These are phyloP conservation scores for Aphelocoma californica DNA, from an alignment of 2,797 vertebrate species.

Conservation along the genomic window DNA sequence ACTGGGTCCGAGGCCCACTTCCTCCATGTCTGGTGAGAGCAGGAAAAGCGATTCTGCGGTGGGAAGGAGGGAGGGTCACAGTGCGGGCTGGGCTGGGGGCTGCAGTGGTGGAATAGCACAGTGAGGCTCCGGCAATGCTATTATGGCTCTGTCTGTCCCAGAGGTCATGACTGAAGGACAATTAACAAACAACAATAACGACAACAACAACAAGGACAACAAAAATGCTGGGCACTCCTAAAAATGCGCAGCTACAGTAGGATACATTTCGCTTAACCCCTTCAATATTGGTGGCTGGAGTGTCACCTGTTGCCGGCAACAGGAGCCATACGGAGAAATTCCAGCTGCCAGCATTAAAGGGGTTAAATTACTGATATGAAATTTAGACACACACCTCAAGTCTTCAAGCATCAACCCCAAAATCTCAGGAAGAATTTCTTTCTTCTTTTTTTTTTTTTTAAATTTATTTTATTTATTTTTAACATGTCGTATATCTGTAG, in stretches of 20 bases:
- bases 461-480: constrained; percentile 41
- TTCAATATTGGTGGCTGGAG: neutral
- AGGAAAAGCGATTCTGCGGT: neutral
- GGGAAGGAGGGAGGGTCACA: neutral
- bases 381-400: constrained; percentile 58
- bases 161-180: constrained; percentile 52
- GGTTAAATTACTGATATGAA: constrained; percentile 14
- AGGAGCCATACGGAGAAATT: constrained; percentile 17
- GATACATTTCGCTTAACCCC: constrained; percentile 34
- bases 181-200: constrained; percentile 24
- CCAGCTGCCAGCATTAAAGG: constrained; percentile 40
- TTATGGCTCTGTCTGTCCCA: constrained; percentile 56
- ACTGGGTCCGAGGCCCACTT: constrained; percentile 38
- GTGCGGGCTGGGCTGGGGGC: constrained; percentile 11
- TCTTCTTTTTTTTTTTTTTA: neutral
- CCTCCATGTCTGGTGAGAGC: constrained; percentile 52
- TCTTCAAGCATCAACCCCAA: constrained; percentile 72
- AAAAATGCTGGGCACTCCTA: constrained; percentile 27
- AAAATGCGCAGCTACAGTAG: constrained; percentile 71
- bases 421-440: constrained; percentile 56
- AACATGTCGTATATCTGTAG: constrained; percentile 45
- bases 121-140: constrained; percentile 57
- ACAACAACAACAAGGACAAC: constrained; percentile 35
- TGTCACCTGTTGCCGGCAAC: constrained; percentile 45
- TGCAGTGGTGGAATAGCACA: constrained; percentile 35